phyloP scores from a whole-genome alignment of 1,140 invertebrate genomes.

The Bombyx mori region ASM3026992v2 NC_085111.1:10092001-10092500 shows the following conservation, averaged over 20 bases:
- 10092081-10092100: too few species aligned
- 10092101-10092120: slow-evolving; percentile 40
- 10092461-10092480: slow-evolving; percentile 52
- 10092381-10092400: slow-evolving; percentile 60
- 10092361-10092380: slow-evolving; percentile 39
- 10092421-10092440: slow-evolving; percentile 45
- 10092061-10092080: too few species aligned
- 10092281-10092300: slow-evolving; percentile 29
- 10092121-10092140: slow-evolving; percentile 69
- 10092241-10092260: slow-evolving; percentile 9
- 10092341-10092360: slow-evolving; percentile 44
- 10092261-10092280: neutral
- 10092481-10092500: slow-evolving; percentile 47
- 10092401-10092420: slow-evolving; percentile 52
- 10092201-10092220: slow-evolving; percentile 28
- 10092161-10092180: slow-evolving; percentile 69
- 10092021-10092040: too few species aligned
- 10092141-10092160: slow-evolving; percentile 68
- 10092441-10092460: slow-evolving; percentile 51
- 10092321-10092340: slow-evolving; percentile 35
- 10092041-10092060: too few species aligned
- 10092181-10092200: slow-evolving; percentile 62
- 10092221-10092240: slow-evolving; percentile 36
- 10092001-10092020: too few species aligned
- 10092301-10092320: slow-evolving; percentile 42